Conservation (phyloP, 2,797 vertebrate species). For the Nannoperca obscura region DNA sequence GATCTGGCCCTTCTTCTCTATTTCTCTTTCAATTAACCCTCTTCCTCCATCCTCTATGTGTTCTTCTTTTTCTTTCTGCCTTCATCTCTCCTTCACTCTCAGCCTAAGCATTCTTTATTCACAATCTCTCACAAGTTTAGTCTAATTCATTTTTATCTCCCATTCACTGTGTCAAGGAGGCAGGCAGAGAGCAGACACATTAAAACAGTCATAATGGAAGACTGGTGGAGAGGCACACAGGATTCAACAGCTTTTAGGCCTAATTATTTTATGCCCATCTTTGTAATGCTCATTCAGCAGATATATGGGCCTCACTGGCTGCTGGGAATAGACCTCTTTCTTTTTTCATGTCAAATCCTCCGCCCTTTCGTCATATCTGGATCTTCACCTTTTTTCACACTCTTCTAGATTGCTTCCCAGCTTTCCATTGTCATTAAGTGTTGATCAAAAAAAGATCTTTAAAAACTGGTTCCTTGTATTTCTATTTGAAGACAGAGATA, state of each 20-base stretch:
- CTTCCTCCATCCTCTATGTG: slow-evolving; percentile 54
- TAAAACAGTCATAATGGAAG: slow-evolving; percentile 70
- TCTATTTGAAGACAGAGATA: slow-evolving; percentile 2
- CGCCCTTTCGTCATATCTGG: slow-evolving; percentile 13
- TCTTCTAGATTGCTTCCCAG: slow-evolving; percentile 34
- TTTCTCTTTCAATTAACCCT: slow-evolving; percentile 77
- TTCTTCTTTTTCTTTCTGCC: slow-evolving; percentile 49
- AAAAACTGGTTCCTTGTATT: slow-evolving; percentile 1
- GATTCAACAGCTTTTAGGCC: slow-evolving; percentile 67
- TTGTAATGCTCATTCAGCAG: slow-evolving; percentile 49
- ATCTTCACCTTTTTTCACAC: slow-evolving; percentile 21
- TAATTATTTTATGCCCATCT: slow-evolving; percentile 71
- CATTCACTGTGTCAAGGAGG: slow-evolving; percentile 61
- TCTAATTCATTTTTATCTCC: slow-evolving; percentile 73
- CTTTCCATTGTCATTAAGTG: slow-evolving; percentile 11
- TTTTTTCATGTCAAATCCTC: slow-evolving; percentile 12
- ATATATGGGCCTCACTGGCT: slow-evolving; percentile 43
- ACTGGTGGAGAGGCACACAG: slow-evolving; percentile 50
- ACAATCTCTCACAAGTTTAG: slow-evolving; percentile 62
- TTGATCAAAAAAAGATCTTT: slow-evolving; percentile 10
- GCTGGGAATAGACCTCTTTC: slow-evolving; percentile 45
- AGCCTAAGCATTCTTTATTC: slow-evolving; percentile 46
- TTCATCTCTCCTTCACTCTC: slow-evolving; percentile 56
- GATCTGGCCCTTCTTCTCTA: slow-evolving; percentile 69
- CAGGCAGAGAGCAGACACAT: slow-evolving; percentile 58